Base-by-base conservation (phyloP, 2,113 vertebrate species). In the Sylvietta virens region DNA sequence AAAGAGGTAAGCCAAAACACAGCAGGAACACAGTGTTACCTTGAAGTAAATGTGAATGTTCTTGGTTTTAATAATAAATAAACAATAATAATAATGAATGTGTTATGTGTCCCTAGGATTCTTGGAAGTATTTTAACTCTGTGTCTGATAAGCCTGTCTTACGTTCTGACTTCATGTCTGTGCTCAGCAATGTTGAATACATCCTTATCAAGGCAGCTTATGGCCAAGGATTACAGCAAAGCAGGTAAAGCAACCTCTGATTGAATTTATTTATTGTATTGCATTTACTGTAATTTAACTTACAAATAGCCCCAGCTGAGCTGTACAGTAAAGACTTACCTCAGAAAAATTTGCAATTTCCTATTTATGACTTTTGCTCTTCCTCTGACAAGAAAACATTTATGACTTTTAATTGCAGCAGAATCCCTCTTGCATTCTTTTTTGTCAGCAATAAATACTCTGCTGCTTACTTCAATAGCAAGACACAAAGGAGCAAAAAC, bases 41-140 rank as follows among this genome's bases (percentile, higher is more conserved):
- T 39, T 60, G n/a, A 61, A 81, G 54, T 72, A 37, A 50, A 35
- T 13, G 20, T 84, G 26, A 81, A 48, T 26, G 27, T 21, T 76
- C 37, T 15, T 83, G 13, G 5, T 71, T 77, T 92, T 44, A 47
- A 65, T 51, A 45, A 51, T 27, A 53, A 35, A 30, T 4, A 31
- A 37, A 20, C 4, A 37, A 31, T 8, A 60, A 26, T 7, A 60
- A 10, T 10, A 33, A 39, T 26, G 10, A 42, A 37, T n/a, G 12
- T 53, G 23, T 21, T 72, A 7, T 86, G 45, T 86, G 85, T 92
- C 64, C 7, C 51, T 72, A 99, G 99, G 97, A 98, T 95, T 97
- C 97, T 48, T 99, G 99, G 99, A 99, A 98, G 67, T 99, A 99
- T 83, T 99, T 99, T 94, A 99, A 99, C 94, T 99, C 99, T 0